Percentiles rank a stretch among this genome's conserved stretches.
Conservation (phyloP, 2,888 invertebrate species). For the Himalopsyche tibetana region DNA sequence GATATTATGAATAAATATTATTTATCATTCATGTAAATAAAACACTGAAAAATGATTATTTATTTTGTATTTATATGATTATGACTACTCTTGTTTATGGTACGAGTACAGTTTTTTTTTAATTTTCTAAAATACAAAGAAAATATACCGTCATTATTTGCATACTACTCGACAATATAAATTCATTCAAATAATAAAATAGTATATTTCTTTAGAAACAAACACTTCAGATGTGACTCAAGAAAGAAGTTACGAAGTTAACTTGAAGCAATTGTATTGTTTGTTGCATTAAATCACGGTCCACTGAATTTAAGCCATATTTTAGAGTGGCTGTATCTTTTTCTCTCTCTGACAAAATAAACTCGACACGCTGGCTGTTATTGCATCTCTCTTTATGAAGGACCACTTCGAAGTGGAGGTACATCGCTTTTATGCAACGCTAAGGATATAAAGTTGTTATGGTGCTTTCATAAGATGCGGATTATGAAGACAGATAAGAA, state of each 20-base stretch:
- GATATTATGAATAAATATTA: too few species aligned
- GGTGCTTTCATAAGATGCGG: conserved; percentile 2
- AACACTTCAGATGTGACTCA: neutral
- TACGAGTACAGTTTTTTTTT: too few species aligned
- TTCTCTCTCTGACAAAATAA: neutral
- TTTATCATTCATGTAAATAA: too few species aligned
- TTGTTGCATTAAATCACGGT: conserved; percentile 30
- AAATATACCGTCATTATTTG: neutral
- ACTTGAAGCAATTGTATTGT: conserved; percentile 20
- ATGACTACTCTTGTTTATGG: too few species aligned
- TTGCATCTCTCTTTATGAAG: neutral
- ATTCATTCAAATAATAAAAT: neutral
- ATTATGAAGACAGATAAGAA: neutral
- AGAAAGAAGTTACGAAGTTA: neutral
- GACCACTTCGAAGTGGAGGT: neutral
- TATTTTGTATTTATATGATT: too few species aligned
- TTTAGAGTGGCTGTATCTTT: neutral
- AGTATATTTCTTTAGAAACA: neutral
- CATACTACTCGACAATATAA: neutral
- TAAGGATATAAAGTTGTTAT: conserved; percentile 15
- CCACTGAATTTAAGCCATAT: conserved; percentile 17
- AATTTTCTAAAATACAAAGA: neutral
- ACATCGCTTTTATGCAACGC: neutral
- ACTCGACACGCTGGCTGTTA: neutral
- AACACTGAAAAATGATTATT: too few species aligned